A percentile compares a stretch with the other conserved stretches of the same genome.
Evolutionary conservation across 2,888 invertebrate genomes (phyloP).

Genomic region (Macrosoma leucophasiata): DNA sequence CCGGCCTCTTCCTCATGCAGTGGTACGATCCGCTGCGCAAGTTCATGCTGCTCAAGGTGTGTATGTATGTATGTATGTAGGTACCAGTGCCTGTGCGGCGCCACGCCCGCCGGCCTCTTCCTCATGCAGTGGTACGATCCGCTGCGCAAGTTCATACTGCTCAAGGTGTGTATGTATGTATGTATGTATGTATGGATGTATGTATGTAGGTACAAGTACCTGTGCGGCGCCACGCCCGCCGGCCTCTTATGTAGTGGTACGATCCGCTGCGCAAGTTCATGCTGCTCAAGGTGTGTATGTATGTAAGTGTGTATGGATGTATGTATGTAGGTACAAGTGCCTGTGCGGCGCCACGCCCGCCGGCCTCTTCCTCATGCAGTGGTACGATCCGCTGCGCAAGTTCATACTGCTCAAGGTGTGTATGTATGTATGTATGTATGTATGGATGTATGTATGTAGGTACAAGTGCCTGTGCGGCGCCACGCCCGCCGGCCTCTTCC

Average conservation of each 20-base stretch:
- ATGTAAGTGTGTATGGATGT: too few relatives aligned
- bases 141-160: conserved; percentile 89
- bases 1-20: conserved; percentile 97
- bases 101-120: conserved; percentile 93
- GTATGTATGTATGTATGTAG: too few relatives aligned
- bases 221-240: conserved; percentile 99
- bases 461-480: conserved; percentile 98
- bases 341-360: conserved; percentile 95
- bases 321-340: conserved; percentile 98
- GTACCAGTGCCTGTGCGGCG: conserved; percentile 97
- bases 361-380: conserved; percentile 98
- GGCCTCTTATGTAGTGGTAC: not conserved
- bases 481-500: conserved; percentile 92
- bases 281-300: too few relatives aligned
- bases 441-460: too few relatives aligned
- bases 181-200: too few relatives aligned
- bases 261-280: too few relatives aligned
- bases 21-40: conserved; percentile 92
- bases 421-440: too few relatives aligned
- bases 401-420: conserved; percentile 93
- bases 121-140: conserved; percentile 99
- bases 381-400: conserved; percentile 90
- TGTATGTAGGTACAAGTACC: conserved; percentile 97
- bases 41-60: conserved; percentile 96
- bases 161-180: conserved; percentile 84